Percentiles rank a stretch among this genome's conserved stretches.
phyloP scores from a whole-genome alignment of 2,113 vertebrate genomes.

The Centropus bengalensis region DNA sequence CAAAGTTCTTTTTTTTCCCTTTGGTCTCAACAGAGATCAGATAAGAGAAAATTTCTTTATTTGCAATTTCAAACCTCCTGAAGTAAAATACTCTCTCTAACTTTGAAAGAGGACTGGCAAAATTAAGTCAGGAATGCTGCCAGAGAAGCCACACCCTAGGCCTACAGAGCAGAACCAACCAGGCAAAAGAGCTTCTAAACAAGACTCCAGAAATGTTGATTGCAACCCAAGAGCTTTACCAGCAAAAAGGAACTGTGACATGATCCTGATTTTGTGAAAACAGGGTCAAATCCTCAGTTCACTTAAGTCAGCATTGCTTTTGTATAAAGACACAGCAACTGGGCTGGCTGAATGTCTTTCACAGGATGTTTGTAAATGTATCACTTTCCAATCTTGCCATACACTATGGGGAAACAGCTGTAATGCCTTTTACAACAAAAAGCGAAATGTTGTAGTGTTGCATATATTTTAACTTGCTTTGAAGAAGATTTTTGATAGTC shows the following conservation, averaged over 20 bases:
- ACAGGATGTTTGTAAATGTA: not conserved
- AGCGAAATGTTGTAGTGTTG: constrained; percentile 21
- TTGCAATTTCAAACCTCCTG: not conserved
- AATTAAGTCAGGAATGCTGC: not conserved
- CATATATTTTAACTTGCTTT: constrained; percentile 31
- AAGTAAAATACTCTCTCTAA: not conserved
- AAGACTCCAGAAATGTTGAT: not conserved
- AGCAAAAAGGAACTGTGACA: not conserved
- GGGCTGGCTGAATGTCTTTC: not conserved
- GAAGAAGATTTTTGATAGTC: constrained; percentile 40
- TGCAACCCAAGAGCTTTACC: not conserved
- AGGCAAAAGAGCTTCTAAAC: not conserved
- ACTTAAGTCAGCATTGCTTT: not conserved
- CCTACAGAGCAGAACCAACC: not conserved
- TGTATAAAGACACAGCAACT: not conserved
- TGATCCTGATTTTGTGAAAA: not conserved
- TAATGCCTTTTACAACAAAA: constrained; percentile 27
- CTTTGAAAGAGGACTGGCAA: not conserved
- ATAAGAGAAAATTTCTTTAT: not conserved
- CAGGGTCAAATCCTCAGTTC: not conserved
- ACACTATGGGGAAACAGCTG: not conserved
- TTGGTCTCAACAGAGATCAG: not conserved
- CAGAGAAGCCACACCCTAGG: not conserved
- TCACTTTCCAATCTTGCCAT: not conserved
- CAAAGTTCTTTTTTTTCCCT: not conserved